phyloP scores from a whole-genome alignment of 2,888 invertebrate species.

The Ecliptopera silaceata region DNA sequence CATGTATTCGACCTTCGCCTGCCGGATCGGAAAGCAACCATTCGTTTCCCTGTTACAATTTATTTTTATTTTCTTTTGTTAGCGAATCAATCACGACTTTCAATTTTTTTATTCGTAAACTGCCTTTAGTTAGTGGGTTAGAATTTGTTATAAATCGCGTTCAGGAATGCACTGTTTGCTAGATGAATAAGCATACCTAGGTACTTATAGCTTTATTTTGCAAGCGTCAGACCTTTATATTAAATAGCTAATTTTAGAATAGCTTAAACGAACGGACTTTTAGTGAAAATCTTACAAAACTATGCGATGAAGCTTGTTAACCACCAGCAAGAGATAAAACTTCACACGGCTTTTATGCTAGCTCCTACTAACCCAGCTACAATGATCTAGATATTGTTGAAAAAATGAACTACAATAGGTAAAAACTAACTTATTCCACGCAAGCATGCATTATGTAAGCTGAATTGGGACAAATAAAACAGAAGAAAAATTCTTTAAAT shows the following conservation, averaged over 20 bases:
- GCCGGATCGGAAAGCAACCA: conserved; percentile 48
- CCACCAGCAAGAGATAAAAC: neutral
- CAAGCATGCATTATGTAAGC: conserved; percentile 49
- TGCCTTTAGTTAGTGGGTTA: too few species aligned
- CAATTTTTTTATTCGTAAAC: conserved; percentile 13
- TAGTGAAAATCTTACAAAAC: too few species aligned
- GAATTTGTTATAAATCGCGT: too few species aligned
- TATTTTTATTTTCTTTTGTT: conserved; percentile 53
- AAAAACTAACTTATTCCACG: conserved; percentile 31
- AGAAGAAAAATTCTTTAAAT: conserved; percentile 56
- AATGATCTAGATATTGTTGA: neutral
- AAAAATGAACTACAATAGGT: too few species aligned
- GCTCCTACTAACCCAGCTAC: neutral
- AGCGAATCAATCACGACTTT: conserved; percentile 45
- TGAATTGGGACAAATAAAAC: conserved; percentile 63
- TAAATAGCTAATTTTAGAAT: too few species aligned
- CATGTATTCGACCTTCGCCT: conserved; percentile 32
- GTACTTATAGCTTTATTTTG: too few species aligned
- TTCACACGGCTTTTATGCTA: neutral
- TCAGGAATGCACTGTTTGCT: too few species aligned
- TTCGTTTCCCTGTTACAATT: conserved; percentile 51
- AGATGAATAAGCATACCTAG: too few species aligned
- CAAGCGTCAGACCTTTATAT: too few species aligned
- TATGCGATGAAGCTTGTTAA: neutral
- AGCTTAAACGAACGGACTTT: too few species aligned